phyloP scores from a whole-genome alignment of 2,888 invertebrate genomes.

The Lasioglossum zephyrum region DNA sequence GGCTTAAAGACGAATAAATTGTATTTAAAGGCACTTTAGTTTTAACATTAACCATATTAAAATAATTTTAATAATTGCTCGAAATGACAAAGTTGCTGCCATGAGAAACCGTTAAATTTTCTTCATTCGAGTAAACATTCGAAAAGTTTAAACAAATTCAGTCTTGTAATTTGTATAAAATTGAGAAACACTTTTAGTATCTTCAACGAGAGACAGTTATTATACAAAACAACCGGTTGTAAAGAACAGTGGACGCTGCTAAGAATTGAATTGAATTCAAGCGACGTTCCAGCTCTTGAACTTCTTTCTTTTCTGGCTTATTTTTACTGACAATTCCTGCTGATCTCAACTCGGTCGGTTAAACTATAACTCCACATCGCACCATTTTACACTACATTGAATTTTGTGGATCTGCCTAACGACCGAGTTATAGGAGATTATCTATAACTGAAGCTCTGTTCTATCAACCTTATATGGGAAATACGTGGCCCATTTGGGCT shows the following conservation, averaged over 20 bases:
- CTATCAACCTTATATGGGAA: not conserved
- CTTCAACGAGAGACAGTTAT: too few species aligned
- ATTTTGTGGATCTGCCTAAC: conserved; percentile 1
- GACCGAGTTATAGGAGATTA: conserved; percentile 7
- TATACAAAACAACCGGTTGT: not conserved
- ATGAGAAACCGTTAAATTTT: too few species aligned
- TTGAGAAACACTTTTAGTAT: too few species aligned
- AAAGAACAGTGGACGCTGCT: not conserved
- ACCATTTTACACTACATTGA: conserved; percentile 5
- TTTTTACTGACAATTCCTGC: not conserved
- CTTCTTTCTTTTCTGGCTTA: not conserved
- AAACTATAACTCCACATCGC: not conserved
- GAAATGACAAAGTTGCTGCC: too few species aligned
- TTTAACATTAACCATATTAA: not conserved
- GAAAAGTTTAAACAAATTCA: too few species aligned
- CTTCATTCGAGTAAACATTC: too few species aligned
- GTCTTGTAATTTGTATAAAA: too few species aligned
- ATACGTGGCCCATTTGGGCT: not conserved
- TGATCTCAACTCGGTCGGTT: not conserved
- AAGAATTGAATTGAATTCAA: not conserved
- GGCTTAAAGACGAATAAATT: not conserved
- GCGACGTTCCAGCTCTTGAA: not conserved
- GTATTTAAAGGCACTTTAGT: not conserved
- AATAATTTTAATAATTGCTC: too few species aligned
- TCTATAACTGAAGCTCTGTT: not conserved